Evolutionary conservation across 2,797 vertebrate species (phyloP).

Genomic region (Platyrinchus mystaceus): DNA sequence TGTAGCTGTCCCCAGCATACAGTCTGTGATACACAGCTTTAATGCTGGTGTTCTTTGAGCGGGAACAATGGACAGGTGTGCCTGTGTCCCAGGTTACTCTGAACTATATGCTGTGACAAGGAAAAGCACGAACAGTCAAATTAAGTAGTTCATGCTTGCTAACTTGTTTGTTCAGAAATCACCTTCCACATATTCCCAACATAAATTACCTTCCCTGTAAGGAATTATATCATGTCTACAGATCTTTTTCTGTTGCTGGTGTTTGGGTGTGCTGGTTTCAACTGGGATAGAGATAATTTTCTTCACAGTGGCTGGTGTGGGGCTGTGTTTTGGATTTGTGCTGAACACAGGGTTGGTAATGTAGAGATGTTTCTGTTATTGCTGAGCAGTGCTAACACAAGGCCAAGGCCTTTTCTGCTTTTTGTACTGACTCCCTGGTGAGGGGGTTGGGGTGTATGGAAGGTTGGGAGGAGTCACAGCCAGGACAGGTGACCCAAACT

Average conservation of each 20-base stretch:
- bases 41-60: neutral
- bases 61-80: neutral
- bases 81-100: neutral
- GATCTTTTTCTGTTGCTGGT: neutral
- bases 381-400: neutral
- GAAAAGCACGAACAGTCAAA: neutral
- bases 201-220: neutral
- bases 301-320: no score
- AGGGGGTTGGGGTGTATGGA: no score
- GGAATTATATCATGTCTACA: neutral
- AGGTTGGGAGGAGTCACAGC: neutral
- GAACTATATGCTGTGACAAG: neutral
- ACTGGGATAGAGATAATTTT: neutral
- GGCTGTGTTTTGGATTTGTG: neutral
- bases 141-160: neutral
- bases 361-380: neutral
- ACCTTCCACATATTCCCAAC: neutral
- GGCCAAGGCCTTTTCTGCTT: neutral
- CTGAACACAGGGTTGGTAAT: neutral
- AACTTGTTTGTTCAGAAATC: neutral
- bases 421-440: neutral
- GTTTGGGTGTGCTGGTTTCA: neutral
- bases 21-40: neutral
- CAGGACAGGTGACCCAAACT: neutral
- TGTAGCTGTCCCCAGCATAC: neutral